These are phyloP conservation scores for Sitta europaea DNA, from an alignment of 2,113 vertebrate species.

Conservation along the genomic window DNA sequence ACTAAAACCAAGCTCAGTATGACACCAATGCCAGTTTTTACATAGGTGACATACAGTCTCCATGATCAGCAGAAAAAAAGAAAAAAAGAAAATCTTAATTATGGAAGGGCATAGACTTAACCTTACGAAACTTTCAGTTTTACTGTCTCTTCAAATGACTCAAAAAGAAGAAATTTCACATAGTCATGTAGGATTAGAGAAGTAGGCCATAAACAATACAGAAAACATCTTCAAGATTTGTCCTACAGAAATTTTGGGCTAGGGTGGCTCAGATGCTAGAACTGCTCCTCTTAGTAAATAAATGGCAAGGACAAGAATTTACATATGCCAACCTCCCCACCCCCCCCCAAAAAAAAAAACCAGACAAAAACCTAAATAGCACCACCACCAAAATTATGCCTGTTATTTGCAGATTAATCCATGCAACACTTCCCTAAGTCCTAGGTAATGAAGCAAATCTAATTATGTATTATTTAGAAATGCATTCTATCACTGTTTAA, in stretches of 20 bases:
- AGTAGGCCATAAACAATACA: not conserved
- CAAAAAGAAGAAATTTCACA: not conserved
- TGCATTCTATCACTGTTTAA: not conserved
- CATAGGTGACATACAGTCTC: not conserved
- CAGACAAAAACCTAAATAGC: not conserved
- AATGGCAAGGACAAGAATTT: not conserved
- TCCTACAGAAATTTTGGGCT: not conserved
- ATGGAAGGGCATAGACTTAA: not conserved
- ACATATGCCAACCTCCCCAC: no score
- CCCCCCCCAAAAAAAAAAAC: not conserved
- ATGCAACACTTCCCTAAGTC: not conserved
- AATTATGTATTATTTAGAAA: not conserved
- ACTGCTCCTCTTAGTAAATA: not conserved
- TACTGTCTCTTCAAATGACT: not conserved
- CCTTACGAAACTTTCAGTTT: not conserved
- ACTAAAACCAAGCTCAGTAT: not conserved
- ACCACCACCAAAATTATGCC: not conserved
- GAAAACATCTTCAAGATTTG: not conserved
- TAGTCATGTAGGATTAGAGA: not conserved
- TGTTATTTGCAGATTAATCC: not conserved
- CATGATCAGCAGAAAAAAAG: not conserved
- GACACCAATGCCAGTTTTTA: not conserved
- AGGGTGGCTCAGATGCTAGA: not conserved
- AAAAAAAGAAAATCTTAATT: not conserved
- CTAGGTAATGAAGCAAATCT: not conserved